Evolutionary conservation across 2,113 vertebrate species (phyloP), one percentile per base, ranked within the genome.

Genomic region (Pionites leucogaster): DNA sequence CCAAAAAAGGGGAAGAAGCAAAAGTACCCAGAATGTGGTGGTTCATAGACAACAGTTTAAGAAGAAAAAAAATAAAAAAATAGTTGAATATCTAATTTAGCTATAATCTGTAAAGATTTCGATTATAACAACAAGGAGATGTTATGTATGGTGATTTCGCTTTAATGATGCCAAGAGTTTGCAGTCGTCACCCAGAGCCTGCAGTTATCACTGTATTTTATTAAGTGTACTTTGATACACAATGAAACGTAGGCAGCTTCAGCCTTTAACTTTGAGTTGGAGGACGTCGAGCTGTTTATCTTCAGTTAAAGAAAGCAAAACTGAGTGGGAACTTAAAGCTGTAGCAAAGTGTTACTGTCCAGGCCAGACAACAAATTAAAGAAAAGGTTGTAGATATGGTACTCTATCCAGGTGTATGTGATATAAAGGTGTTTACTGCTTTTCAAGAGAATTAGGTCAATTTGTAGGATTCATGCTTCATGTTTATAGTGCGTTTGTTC

Each of bases 111-210:
- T 28, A 42, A n/a, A 20, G 44, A 3, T 74, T 70, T 75, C 1
- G 2, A 16, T 22, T 46, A 1, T 10, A 19, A 4, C 19, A 8
- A 1, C 23, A 22, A 19, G 37, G 37, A 18, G 41, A 15, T 22
- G 55, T 33, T n/a, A 4, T 2, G 24, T 67, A 13, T 6, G 24
- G 28, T 16, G 60, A 5, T 75, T 63, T 84, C 0, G 0, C 33
- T 35, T 50, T 72, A 67, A 69, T 84, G 70, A 82, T 9, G 10
- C 76, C 20, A 22, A 55, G 74, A 42, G 47, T 89, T 78, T 88
- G 84, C 75, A 91, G 72, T 79, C 79, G 13, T 94, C 84, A 85
- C 15, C 53, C 53, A 85, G 91, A 89, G 69, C 60, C 77, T 2
- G 33, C 70, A 23, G 80, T 88, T 82, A 63, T 3, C 72, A 3